These are phyloP conservation scores for Esperia sulphurella DNA, from an alignment of 2,888 invertebrate species.

Conservation along the genomic window DNA sequence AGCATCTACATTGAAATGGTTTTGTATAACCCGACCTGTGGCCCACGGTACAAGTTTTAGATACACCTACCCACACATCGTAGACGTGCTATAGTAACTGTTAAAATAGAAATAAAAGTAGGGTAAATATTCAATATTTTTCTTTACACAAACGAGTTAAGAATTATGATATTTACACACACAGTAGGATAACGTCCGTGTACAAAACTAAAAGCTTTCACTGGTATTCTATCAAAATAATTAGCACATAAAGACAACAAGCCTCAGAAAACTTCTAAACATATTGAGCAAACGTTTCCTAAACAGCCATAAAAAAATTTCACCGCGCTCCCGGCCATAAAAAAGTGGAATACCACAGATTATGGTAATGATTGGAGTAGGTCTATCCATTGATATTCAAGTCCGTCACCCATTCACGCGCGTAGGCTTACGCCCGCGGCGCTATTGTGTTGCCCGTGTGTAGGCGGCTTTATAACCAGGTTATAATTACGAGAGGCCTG, in stretches of 20 bases:
- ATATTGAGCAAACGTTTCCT: neutral
- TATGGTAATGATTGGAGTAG: slow-evolving; percentile 4
- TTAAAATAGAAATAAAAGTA: too few species aligned
- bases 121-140: too few species aligned
- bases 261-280: neutral
- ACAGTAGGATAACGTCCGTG: too few species aligned
- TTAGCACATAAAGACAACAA: neutral
- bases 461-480: slow-evolving; percentile 41
- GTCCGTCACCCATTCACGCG: slow-evolving; percentile 30
- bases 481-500: slow-evolving; percentile 29
- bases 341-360: slow-evolving; percentile 4
- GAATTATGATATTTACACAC: too few species aligned
- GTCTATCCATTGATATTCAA: slow-evolving; percentile 8
- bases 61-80: too few species aligned
- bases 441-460: slow-evolving; percentile 30
- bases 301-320: slow-evolving; percentile 2
- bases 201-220: too few species aligned
- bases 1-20: too few species aligned
- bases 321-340: neutral
- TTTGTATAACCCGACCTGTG: too few species aligned
- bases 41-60: too few species aligned
- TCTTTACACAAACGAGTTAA: too few species aligned
- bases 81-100: too few species aligned
- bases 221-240: neutral
- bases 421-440: slow-evolving; percentile 34